phyloP scores from a whole-genome alignment of 2,113 vertebrate genomes.

The Amblyornis subalaris region DNA sequence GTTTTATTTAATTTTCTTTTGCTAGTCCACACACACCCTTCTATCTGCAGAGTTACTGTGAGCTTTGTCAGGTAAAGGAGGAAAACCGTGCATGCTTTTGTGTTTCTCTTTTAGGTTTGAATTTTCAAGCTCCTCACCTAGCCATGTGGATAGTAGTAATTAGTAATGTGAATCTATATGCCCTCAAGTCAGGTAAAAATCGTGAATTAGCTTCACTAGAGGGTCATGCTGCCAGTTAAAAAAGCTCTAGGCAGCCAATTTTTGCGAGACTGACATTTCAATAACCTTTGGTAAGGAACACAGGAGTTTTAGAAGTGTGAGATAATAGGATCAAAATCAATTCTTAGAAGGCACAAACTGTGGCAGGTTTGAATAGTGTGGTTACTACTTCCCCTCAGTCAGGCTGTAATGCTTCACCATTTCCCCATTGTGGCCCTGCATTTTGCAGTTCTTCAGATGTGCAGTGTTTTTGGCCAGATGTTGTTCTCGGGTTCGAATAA shows the following conservation, averaged over 20 bases:
- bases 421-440: too few species aligned
- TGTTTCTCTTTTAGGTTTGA: background rate
- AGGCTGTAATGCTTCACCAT: background rate
- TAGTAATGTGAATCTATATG: background rate
- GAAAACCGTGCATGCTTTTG: background rate
- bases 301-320: background rate
- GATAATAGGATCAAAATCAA: background rate
- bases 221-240: background rate
- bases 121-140: background rate
- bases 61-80: background rate
- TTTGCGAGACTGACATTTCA: background rate
- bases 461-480: too few species aligned
- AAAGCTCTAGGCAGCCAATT: background rate
- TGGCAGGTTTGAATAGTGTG: background rate
- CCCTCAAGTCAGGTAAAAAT: background rate
- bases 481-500: too few species aligned
- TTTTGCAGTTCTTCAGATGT: too few species aligned
- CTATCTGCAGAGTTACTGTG: background rate
- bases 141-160: background rate
- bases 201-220: background rate
- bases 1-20: background rate
- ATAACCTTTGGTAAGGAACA: background rate
- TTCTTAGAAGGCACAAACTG: background rate
- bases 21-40: background rate
- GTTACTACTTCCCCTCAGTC: background rate